Evolutionary conservation across 2,888 invertebrate species (phyloP).

Genomic region (Plebejus argus): DNA sequence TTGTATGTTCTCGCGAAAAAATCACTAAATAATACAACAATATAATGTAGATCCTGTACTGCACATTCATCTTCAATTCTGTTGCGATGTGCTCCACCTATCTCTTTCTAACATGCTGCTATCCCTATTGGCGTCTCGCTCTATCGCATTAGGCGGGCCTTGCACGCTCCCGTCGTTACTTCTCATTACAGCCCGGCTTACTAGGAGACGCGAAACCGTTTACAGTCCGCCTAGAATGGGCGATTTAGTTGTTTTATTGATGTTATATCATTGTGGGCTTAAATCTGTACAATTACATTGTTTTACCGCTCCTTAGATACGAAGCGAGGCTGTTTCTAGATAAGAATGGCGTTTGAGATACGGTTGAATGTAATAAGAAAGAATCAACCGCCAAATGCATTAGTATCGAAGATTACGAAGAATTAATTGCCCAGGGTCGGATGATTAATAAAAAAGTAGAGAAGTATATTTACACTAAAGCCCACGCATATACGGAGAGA

Average conservation of each 20-base stretch:
- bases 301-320: constrained; percentile 15
- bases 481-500: no score
- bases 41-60: constrained; percentile 29
- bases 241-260: constrained; percentile 73
- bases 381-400: no score
- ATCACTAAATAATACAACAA: constrained; percentile 25
- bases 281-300: constrained; percentile 31
- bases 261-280: constrained; percentile 48
- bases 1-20: constrained; percentile 20
- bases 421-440: no score
- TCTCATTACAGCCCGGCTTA: constrained; percentile 71
- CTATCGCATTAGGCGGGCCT: constrained; percentile 61
- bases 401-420: no score
- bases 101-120: constrained; percentile 46
- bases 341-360: background rate
- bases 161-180: constrained; percentile 71
- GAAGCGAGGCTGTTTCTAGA: background rate
- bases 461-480: no score
- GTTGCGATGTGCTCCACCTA: constrained; percentile 8
- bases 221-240: constrained; percentile 66
- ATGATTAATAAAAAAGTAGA: no score
- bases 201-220: constrained; percentile 52
- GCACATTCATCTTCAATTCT: constrained; percentile 33
- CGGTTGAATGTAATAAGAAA: no score
- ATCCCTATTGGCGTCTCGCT: constrained; percentile 46